phyloP scores from a whole-genome alignment of 2,888 invertebrate genomes.

The Brachynemurus nebulosus region DNA sequence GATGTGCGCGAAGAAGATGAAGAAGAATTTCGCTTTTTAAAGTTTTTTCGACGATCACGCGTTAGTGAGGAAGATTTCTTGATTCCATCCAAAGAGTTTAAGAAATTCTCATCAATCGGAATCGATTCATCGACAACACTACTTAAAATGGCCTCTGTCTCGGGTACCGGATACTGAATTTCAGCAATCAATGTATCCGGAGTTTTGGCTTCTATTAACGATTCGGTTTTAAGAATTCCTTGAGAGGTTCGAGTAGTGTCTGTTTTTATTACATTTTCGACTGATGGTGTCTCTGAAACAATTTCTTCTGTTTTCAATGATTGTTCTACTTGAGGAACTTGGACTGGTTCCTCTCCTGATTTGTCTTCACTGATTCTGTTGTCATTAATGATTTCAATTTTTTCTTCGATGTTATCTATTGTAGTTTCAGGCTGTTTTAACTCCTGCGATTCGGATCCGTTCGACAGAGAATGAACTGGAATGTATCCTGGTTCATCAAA shows the following conservation, averaged over 20 bases:
- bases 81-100: constrained; percentile 49
- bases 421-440: too few relatives aligned
- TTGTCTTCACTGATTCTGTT: not conserved
- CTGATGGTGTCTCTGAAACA: not conserved
- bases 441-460: not conserved
- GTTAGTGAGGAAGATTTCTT: constrained; percentile 38
- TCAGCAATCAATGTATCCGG: not conserved
- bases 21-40: constrained; percentile 44
- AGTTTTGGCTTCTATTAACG: not conserved
- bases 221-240: not conserved
- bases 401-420: too few relatives aligned
- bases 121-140: constrained; percentile 17
- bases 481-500: too few relatives aligned
- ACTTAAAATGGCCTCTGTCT: not conserved
- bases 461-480: too few relatives aligned
- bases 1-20: constrained; percentile 45
- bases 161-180: not conserved
- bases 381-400: not conserved
- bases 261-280: not conserved
- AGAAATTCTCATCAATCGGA: constrained; percentile 29
- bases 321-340: too few relatives aligned
- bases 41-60: constrained; percentile 43
- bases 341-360: not conserved
- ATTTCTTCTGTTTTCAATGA: not conserved
- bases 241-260: too few relatives aligned